Evolutionary conservation across 1,140 invertebrate species (phyloP).

Genomic region (Probaryconus sp.): DNA sequence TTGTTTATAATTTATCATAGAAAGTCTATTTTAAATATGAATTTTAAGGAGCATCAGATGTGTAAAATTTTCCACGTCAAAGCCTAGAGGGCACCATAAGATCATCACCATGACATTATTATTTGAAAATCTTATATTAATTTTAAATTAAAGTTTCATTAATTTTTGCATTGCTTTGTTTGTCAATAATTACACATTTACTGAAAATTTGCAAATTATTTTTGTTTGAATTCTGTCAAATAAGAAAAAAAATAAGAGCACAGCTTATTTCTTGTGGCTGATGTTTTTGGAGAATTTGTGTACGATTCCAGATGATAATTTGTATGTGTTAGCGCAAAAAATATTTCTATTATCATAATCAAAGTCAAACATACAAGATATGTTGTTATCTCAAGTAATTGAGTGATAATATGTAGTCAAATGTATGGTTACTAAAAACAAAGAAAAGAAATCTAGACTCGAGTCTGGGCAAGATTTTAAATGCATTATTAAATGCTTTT

Average conservation of each 20-base stretch:
- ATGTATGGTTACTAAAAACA: slow-evolving; percentile 11
- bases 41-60: no score
- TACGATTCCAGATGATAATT: slow-evolving; percentile 16
- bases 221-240: no score
- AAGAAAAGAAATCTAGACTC: no score
- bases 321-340: slow-evolving; percentile 25
- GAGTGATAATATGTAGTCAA: slow-evolving; percentile 34
- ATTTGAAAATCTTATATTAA: slow-evolving; percentile 23
- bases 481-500: no score
- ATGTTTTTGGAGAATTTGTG: slow-evolving; percentile 15
- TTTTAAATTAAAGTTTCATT: slow-evolving; percentile 19
- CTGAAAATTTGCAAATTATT: no score
- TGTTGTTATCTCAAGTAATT: slow-evolving; percentile 42
- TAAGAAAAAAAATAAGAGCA: no score
- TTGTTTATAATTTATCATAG: no score
- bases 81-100: slow-evolving; percentile 33
- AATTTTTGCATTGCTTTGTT: slow-evolving; percentile 22
- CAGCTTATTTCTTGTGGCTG: no score
- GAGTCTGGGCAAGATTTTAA: no score
- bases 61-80: slow-evolving; percentile 27
- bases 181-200: slow-evolving; percentile 3
- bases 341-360: slow-evolving; percentile 50
- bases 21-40: no score
- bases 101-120: slow-evolving; percentile 29
- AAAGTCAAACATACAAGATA: slow-evolving; percentile 48